Evolutionary conservation across 2,888 invertebrate genomes (phyloP), one percentile per base, ranked within the genome.

Genomic region (Drosophila merina): DNA sequence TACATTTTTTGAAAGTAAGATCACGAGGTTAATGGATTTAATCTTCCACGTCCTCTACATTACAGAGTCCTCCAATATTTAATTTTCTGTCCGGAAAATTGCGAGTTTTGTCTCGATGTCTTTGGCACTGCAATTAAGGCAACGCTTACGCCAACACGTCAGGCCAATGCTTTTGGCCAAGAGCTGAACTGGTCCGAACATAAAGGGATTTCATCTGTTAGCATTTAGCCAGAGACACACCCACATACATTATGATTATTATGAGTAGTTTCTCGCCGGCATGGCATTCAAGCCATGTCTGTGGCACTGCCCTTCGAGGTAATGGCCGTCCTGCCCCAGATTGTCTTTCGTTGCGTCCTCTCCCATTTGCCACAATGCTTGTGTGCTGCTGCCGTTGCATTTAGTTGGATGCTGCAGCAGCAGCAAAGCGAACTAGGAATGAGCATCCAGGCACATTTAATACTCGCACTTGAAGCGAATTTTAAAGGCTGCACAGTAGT

Each of bases 211-310:
- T 51, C 54, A 64, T 44, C 47, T 57, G 45, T 47, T 33, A 44
- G 44, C n/a, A 55, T 57, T 66, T 36, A 36, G n/a, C 36, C 6
- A 12, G 6, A n/a, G 36, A 36, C 38, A 49, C 59, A 51, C 57
- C 54, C 60, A 50, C 31, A 67, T 81, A 77, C 62, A 77, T 84
- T 81, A 73, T 77, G 66, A 70, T 69, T 77, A 86, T 73, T 68
- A 58, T 52, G 56, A 68, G 83, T 71, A 67, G 76, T 67, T 78
- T 72, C 63, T 71, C 57, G 52, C 52, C 49, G 14, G 44, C 47
- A 50, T 66, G 59, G 47, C 86, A 73, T 79, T 74, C 67, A 62
- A 57, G 66, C 68, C 66, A 56, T 66, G 77, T 77, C 86, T 77
- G 75, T 55, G 76, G 64, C 71, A 40, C 40, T 55, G 36, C 51